A percentile compares a stretch with the other conserved stretches of the same genome.
Conservation (phyloP, 2,113 vertebrate genomes). For the Aldabrachelys gigantea region DNA sequence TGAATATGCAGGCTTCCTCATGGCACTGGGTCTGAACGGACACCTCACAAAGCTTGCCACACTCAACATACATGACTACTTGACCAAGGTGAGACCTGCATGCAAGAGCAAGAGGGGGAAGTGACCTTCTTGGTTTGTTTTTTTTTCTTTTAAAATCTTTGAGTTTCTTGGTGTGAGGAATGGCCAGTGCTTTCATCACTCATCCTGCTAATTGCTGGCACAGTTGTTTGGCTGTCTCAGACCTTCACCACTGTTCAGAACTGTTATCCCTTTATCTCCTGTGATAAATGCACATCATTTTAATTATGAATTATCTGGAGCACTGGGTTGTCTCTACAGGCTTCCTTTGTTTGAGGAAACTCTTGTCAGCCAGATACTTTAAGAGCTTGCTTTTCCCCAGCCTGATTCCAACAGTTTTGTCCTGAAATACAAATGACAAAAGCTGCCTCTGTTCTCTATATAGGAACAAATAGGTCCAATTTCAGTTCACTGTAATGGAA, state of each 20-base stretch:
- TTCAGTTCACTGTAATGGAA: neutral
- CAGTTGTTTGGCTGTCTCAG: neutral
- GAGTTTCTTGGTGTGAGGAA: neutral
- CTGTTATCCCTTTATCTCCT: rapidly evolving
- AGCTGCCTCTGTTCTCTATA: neutral
- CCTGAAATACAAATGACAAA: neutral
- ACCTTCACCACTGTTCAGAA: rapidly evolving
- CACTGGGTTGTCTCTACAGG: neutral
- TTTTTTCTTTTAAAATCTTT: neutral
- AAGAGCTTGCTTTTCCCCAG: neutral
- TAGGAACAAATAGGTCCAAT: neutral
- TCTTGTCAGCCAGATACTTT: neutral
- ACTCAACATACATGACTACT: slow-evolving; percentile 96
- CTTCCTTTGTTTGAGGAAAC: neutral
- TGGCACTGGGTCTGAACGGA: slow-evolving; percentile 95
- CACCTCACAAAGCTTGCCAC: slow-evolving; percentile 97
- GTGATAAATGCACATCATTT: neutral
- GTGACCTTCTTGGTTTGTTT: too few relatives aligned
- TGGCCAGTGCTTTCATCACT: neutral
- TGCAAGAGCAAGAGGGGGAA: neutral
- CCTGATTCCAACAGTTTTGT: neutral
- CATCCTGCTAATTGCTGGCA: neutral
- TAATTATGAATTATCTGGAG: neutral
- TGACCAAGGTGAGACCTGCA: slow-evolving; percentile 89
- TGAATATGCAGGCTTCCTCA: slow-evolving; percentile 96